Evolutionary conservation across 2,888 invertebrate genomes (phyloP).

Genomic region (Luffia ferchaultella): DNA sequence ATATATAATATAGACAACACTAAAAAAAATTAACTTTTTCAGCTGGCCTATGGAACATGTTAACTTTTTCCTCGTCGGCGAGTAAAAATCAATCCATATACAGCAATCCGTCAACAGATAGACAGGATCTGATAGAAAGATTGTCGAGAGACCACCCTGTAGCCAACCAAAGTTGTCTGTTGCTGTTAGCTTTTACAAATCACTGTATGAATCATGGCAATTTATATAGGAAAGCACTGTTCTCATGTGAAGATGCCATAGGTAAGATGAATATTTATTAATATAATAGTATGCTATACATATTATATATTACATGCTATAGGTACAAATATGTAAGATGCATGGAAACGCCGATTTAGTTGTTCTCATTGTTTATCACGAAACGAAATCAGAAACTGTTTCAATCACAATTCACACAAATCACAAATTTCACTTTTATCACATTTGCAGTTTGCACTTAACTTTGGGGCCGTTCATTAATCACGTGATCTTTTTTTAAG

Average conservation of each 20-base stretch:
- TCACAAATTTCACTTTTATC: too few relatives aligned
- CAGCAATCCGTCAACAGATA: slow-evolving; percentile 36
- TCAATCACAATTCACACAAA: too few relatives aligned
- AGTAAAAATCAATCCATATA: slow-evolving; percentile 37
- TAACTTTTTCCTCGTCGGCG: slow-evolving; percentile 69
- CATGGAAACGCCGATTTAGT: too few relatives aligned
- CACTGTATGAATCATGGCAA: slow-evolving; percentile 85
- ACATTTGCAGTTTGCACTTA: too few relatives aligned
- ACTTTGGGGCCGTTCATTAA: too few relatives aligned
- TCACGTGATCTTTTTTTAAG: too few relatives aligned
- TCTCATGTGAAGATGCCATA: slow-evolving; percentile 82
- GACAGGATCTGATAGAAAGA: slow-evolving; percentile 48
- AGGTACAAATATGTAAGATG: too few relatives aligned
- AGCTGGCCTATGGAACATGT: slow-evolving; percentile 83
- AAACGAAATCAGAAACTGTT: too few relatives aligned
- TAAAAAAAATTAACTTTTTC: slow-evolving; percentile 21
- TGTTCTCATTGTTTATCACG: too few relatives aligned
- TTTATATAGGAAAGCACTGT: slow-evolving; percentile 85
- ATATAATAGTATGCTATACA: too few relatives aligned
- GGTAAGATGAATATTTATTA: slow-evolving; percentile 48
- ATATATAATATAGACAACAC: too few relatives aligned
- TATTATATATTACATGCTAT: too few relatives aligned
- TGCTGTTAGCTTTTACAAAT: slow-evolving; percentile 88
- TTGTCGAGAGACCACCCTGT: slow-evolving; percentile 73
- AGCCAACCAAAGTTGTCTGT: slow-evolving; percentile 89